Conservation (phyloP, 2,888 invertebrate genomes). For the Parelbella ahira region DNA sequence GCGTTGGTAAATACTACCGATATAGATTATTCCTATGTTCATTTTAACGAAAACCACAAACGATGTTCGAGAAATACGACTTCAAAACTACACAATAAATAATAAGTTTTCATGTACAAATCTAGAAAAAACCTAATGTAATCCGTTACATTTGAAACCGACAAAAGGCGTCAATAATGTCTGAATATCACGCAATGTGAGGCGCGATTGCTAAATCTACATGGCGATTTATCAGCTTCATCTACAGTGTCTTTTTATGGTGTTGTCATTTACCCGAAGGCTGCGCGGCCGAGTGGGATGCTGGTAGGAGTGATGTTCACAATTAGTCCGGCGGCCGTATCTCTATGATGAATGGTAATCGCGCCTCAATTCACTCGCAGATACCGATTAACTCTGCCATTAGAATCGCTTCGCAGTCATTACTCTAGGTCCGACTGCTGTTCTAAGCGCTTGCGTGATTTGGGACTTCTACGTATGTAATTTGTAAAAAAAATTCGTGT, state of each 20-base stretch:
- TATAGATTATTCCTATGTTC: no score
- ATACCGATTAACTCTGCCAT: conserved; percentile 63
- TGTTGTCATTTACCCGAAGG: conserved; percentile 45
- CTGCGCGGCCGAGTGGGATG: conserved; percentile 32
- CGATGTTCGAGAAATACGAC: no score
- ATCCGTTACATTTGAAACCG: not conserved
- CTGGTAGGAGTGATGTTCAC: conserved; percentile 51
- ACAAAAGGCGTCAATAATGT: conserved; percentile 21
- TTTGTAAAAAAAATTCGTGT: no score
- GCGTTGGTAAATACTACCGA: no score
- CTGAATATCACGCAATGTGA: conserved; percentile 23
- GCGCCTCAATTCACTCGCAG: conserved; percentile 59
- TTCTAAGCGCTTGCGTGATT: conserved; percentile 1
- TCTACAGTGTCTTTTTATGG: conserved; percentile 52
- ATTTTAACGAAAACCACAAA: no score
- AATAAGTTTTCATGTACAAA: no score
- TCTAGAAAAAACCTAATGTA: no score
- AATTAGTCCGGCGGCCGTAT: conserved; percentile 59
- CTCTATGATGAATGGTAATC: conserved; percentile 74
- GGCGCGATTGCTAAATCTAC: conserved; percentile 23
- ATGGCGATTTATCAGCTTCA: conserved; percentile 53
- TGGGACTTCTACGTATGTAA: no score
- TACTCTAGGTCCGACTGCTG: conserved; percentile 9
- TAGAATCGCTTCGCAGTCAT: conserved; percentile 54
- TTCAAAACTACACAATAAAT: no score